Base-by-base conservation (phyloP, 1,140 invertebrate genomes). In the Ips typographus region DNA sequence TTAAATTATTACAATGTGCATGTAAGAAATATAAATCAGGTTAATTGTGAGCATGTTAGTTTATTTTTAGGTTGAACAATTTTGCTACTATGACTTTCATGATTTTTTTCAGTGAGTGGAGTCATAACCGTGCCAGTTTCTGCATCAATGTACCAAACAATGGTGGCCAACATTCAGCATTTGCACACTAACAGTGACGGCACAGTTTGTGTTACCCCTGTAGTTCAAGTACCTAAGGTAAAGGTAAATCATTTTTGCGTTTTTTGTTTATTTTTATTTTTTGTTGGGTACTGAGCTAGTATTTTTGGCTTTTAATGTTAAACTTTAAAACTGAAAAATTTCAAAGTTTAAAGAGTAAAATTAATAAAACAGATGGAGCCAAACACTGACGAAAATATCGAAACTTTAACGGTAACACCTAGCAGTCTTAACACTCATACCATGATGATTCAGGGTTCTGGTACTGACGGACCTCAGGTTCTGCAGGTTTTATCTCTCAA, bases 41-140 rank as follows among this genome's bases (percentile, higher is more conserved):
- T 22, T 22, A 22, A 22, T 47, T 47, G 4, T 47, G 4, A 5
- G 36, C 64, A 43, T 65, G 63, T 56, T 65, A 38, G 7, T 59
- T 64, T 60, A 65, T 59, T 66, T 53, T 63, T 38, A 22, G 22
- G 22, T 22, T 22, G 22, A 22, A 3, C 36, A 65, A 41, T 37
- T 56, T 37, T 56, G 22, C 36, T 90, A 22, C 22, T 22, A 22
- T 22, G 22, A 22, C 22, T 22, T 22, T 22, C 22, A 47, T 5
- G n/a, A 47, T n/a, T 47, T 5, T 47, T 94, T 59, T 91, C 92
- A 67, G 93, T 96, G 70, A 95, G 93, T 76, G 94, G 95, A 52
- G 95, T 98, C 81, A 95, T 98, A 75, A 96, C 94, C 47, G 92
- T 98, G 69, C 95, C 96, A 56, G 94, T 98, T 59, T 93, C 94